Base-by-base conservation (phyloP, 2,888 invertebrate genomes). In the Ptychoptera contaminata region DNA sequence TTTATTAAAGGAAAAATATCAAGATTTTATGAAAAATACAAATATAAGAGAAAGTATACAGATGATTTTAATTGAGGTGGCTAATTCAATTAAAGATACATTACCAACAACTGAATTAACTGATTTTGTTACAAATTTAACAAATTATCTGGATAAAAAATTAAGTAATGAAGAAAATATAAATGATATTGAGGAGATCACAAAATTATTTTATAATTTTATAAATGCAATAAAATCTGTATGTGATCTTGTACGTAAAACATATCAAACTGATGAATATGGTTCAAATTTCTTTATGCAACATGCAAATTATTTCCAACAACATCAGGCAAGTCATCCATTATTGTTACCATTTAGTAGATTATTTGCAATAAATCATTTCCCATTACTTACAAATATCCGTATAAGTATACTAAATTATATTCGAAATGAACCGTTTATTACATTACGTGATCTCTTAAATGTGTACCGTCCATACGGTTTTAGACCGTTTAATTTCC, bases 81-180 rank as follows among this genome's bases (percentile, higher is more conserved):
- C 9, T 3, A 32, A 9, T 11, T 11, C n/a, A 8, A 32, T 32
- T 2, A 39, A 46, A 11, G 42, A 42, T 23, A 15, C 38, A 7
- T 32, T 43, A 2, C 40, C 34, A 12, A 38, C 42, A 29, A 31
- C 15, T 15, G 41, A 35, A 8, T 7, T 41, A 5, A 16, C 16
- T n/a, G 16, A 37, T 30, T 45, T 45, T 51, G 60, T 78, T 34
- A 69, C 72, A 37, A 67, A 72, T 11, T 56, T 78, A 36, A 69
- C 71, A 48, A 64, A 68, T 8, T 86, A 84, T 59, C 54, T 81
- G 2, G 66, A 74, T 47, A 77, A 79, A 69, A 79, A 80, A 68
- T 57, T 81, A 16, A 69, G 63, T 40, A 65, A 71, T 41, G 65
- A 76, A 54, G 58, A 68, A 8, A 37, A 50, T 50, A 68, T 77